Percentiles rank a stretch among this genome's conserved stretches.
These are phyloP conservation scores for Phymastichus coffea DNA, from an alignment of 1,140 invertebrate genomes.

Conservation along the genomic window DNA sequence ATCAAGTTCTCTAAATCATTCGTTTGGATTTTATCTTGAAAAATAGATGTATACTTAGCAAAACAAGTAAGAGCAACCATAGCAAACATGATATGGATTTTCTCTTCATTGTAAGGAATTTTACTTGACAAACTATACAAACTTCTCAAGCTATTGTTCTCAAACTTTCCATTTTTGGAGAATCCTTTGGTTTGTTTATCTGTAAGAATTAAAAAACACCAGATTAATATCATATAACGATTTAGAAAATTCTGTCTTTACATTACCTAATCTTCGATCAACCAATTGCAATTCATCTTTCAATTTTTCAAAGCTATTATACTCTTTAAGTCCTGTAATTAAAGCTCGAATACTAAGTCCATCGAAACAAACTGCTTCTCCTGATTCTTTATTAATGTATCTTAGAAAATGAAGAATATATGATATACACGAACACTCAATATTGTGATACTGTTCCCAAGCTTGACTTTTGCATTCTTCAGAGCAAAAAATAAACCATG, in stretches of 20 bases:
- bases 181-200: slow-evolving; percentile 47
- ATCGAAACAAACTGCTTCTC: slow-evolving; percentile 43
- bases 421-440: slow-evolving; percentile 73
- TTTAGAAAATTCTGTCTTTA: not conserved
- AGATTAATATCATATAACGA: not conserved
- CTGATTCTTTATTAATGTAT: not conserved
- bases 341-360: slow-evolving; percentile 64
- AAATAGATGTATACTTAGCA: slow-evolving; percentile 60
- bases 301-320: slow-evolving; percentile 54
- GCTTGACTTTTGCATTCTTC: slow-evolving; percentile 64
- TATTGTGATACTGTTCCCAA: slow-evolving; percentile 66
- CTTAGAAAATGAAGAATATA: slow-evolving; percentile 28
- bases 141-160: slow-evolving; percentile 55
- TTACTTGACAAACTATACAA: slow-evolving; percentile 76
- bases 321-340: slow-evolving; percentile 59
- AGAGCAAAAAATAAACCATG: slow-evolving; percentile 69
- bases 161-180: slow-evolving; percentile 50
- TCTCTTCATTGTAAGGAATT: slow-evolving; percentile 58
- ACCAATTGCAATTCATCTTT: slow-evolving; percentile 49
- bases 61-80: slow-evolving; percentile 69
- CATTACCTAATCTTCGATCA: slow-evolving; percentile 33
- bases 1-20: slow-evolving; percentile 27
- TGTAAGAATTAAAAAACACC: slow-evolving; percentile 25
- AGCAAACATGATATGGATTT: slow-evolving; percentile 67
- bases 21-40: too few species aligned